These are phyloP conservation scores for Corticium candelabrum DNA, from an alignment of 37 sponge, comb jelly and placozoan species.

Conservation along the genomic window DNA sequence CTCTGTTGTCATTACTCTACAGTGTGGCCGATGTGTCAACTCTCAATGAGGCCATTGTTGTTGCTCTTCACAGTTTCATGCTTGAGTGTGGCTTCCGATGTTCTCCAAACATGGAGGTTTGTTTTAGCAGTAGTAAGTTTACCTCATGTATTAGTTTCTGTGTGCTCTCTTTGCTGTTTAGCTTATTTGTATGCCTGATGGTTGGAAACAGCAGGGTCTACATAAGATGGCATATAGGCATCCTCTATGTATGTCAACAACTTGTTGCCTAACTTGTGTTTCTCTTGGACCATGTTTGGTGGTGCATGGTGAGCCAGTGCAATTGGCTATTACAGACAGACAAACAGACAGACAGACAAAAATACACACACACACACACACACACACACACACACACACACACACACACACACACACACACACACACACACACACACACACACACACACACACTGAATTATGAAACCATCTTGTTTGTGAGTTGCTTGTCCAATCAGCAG, in stretches of 20 bases:
- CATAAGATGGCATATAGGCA: too few relatives aligned
- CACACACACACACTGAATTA: constrained; percentile 2
- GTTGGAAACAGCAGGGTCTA: background rate
- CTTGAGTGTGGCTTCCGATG: background rate
- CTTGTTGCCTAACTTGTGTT: background rate
- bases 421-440: constrained; percentile 16
- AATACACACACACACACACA: background rate
- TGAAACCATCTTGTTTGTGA: too few relatives aligned
- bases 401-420: constrained; percentile 11
- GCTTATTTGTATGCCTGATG: background rate
- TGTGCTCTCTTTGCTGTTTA: too few relatives aligned
- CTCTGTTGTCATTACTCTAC: background rate
- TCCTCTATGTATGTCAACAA: background rate
- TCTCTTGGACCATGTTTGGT: background rate
- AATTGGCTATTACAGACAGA: too few relatives aligned
- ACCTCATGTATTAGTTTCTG: too few relatives aligned
- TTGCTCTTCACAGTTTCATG: background rate
- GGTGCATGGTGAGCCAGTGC: background rate
- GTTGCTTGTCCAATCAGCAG: too few relatives aligned
- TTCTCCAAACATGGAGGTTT: background rate
- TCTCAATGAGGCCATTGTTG: background rate
- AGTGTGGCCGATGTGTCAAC: background rate
- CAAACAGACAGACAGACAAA: background rate
- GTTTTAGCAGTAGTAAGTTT: too few relatives aligned
- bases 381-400: background rate